These are phyloP conservation scores for Halcyon leucocephala DNA, from an alignment of 2,797 vertebrate species.

Conservation along the genomic window DNA sequence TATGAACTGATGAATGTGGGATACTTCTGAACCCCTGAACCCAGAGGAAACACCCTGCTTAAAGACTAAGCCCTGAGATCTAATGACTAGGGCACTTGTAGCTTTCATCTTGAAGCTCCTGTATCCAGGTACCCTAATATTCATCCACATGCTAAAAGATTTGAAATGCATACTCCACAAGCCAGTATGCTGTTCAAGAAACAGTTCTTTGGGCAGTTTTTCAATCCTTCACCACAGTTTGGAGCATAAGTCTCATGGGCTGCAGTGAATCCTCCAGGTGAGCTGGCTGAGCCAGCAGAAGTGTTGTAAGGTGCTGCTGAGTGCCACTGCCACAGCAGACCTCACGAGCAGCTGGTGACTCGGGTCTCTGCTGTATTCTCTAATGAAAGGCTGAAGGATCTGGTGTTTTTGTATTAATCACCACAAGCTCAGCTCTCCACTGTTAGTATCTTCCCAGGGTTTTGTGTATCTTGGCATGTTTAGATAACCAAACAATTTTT, in stretches of 20 bases:
- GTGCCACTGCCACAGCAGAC: background rate
- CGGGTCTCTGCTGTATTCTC: background rate
- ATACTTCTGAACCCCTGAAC: background rate
- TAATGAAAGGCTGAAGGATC: background rate
- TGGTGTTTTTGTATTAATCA: background rate
- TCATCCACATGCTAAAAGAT: background rate
- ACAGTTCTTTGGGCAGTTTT: background rate
- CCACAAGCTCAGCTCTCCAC: background rate
- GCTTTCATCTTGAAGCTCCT: background rate
- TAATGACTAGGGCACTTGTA: background rate
- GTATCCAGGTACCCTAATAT: background rate
- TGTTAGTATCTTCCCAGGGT: background rate
- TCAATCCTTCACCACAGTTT: background rate
- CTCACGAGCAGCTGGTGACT: fast-evolving
- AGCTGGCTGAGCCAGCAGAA: background rate
- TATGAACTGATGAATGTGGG: background rate
- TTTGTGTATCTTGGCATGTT: background rate
- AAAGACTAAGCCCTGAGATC: background rate
- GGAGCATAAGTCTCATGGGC: background rate
- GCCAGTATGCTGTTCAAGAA: background rate
- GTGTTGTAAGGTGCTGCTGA: background rate
- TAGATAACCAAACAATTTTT: background rate
- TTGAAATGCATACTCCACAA: background rate
- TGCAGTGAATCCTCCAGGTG: background rate
- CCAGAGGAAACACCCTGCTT: background rate